A percentile compares a stretch with the other conserved stretches of the same genome.
Conservation (phyloP, 2,113 vertebrate species). For the Camelus bactrianus region DNA sequence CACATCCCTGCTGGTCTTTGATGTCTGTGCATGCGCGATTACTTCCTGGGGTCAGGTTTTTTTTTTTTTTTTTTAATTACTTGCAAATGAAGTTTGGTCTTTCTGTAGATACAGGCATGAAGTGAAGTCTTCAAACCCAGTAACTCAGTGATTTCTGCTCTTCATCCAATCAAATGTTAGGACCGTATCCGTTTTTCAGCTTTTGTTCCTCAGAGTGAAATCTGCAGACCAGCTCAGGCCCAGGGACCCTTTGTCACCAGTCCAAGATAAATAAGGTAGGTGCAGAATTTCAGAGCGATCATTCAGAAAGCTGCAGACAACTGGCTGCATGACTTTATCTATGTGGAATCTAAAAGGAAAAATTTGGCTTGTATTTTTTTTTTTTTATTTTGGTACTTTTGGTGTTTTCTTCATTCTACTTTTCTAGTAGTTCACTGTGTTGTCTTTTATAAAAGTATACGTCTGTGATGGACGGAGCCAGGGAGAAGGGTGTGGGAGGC, state of each 20-base stretch:
- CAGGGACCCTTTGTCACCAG: not conserved
- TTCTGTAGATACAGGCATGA: not conserved
- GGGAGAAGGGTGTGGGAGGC: not conserved
- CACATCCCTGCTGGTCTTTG: not conserved
- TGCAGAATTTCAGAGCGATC: accelerated
- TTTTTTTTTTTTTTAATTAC: not conserved
- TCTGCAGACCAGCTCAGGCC: accelerated
- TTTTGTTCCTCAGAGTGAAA: not conserved
- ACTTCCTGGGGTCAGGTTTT: not conserved
- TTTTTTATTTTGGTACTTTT: not conserved
- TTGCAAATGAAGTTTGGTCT: not conserved
- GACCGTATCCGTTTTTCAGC: not conserved
- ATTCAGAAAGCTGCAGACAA: not conserved
- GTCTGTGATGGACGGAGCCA: not conserved
- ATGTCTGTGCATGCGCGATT: not conserved
- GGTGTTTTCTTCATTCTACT: not conserved
- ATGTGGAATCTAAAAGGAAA: not conserved
- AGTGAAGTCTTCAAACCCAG: not conserved
- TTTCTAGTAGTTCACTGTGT: not conserved
- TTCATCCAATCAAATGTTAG: not conserved
- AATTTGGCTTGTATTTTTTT: not conserved
- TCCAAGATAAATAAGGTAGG: too few relatives aligned
- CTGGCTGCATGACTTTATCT: not conserved
- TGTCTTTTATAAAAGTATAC: not conserved
- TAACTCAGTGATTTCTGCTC: not conserved